phyloP scores from a whole-genome alignment of 2,113 vertebrate genomes.

The Campylomormyrus numenius region DNA sequence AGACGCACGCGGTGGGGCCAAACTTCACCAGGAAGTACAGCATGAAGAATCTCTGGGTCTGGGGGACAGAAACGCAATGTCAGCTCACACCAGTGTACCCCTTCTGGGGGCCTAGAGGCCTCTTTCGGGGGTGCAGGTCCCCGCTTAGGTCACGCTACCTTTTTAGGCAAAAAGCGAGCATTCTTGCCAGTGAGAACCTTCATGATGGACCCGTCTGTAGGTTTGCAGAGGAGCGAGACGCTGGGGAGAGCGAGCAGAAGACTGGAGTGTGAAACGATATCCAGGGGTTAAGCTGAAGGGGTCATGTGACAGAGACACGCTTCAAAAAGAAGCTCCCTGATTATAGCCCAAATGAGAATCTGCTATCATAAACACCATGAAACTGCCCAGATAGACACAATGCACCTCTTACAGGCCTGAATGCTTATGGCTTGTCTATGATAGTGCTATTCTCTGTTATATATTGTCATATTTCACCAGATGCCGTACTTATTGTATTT shows the following conservation, averaged over 20 bases:
- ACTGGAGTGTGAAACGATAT: background rate
- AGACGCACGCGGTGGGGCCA: conserved; percentile 26
- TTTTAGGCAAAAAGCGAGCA: conserved; percentile 31
- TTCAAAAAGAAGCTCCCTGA: background rate
- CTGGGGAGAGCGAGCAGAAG: background rate
- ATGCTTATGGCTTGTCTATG: background rate
- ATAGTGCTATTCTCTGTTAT: background rate
- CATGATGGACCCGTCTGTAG: conserved; percentile 33
- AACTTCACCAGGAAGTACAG: conserved; percentile 38
- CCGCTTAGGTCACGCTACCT: conserved; percentile 4
- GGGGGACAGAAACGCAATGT: background rate
- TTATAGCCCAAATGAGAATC: background rate
- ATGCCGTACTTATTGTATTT: background rate
- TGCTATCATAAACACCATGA: background rate
- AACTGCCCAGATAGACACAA: background rate
- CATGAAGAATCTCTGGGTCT: conserved; percentile 30
- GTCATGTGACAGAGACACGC: background rate
- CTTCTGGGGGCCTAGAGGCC: background rate
- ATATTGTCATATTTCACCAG: background rate
- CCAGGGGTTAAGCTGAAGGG: background rate
- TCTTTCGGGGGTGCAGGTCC: background rate
- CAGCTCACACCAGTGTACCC: no score
- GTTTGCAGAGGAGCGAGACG: conserved; percentile 32
- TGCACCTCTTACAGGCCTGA: background rate
- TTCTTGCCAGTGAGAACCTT: conserved; percentile 39